These are phyloP conservation scores for Manis pentadactyla DNA, from an alignment of 2,797 vertebrate genomes.

Conservation along the genomic window DNA sequence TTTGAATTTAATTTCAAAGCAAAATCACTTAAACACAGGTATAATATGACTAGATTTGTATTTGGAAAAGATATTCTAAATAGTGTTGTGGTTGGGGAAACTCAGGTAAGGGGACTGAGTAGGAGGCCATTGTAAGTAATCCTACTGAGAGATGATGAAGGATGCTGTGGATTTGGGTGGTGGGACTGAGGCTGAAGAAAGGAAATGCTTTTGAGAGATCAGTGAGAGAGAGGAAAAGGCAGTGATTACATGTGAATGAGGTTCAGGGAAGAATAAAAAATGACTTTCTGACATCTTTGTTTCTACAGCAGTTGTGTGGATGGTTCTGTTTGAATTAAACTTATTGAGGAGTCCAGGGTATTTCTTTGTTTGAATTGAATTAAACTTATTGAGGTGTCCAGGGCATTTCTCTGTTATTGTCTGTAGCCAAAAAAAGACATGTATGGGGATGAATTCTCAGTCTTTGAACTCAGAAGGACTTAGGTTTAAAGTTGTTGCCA, in stretches of 20 bases:
- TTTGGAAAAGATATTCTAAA: neutral
- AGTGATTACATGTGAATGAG: fast-evolving
- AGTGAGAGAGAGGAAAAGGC: fast-evolving
- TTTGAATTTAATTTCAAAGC: neutral
- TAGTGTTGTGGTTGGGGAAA: neutral
- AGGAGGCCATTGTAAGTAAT: neutral
- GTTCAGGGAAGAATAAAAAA: neutral
- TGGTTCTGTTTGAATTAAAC: no score
- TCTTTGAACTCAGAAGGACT: neutral
- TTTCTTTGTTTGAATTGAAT: neutral
- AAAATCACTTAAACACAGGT: neutral
- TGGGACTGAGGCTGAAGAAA: neutral
- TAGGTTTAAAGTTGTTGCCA: neutral
- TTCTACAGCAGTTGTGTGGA: neutral
- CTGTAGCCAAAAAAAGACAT: neutral
- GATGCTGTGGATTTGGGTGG: neutral
- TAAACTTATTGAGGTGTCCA: no score
- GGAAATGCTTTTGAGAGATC: neutral
- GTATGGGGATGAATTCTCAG: neutral
- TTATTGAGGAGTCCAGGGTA: no score
- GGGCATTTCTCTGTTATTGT: neutral
- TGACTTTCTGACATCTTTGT: neutral
- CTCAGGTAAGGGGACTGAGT: neutral
- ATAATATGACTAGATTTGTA: neutral
- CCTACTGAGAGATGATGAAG: neutral